Evolutionary conservation across 2,113 vertebrate species (phyloP).

Genomic region (Campylorhamphus procurvoides): DNA sequence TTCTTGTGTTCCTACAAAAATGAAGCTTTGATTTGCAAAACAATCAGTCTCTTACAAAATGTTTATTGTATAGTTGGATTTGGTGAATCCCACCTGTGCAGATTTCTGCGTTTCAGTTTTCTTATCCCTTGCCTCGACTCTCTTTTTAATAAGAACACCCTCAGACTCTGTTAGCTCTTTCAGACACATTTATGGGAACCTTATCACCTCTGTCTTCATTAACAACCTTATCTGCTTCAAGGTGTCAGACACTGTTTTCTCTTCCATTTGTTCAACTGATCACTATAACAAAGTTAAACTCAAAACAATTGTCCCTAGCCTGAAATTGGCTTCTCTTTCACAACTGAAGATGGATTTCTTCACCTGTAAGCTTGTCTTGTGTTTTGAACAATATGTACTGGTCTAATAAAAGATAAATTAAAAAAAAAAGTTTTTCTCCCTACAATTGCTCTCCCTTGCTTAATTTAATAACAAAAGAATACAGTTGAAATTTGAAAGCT

Average conservation of each 20-base stretch:
- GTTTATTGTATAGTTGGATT: background rate
- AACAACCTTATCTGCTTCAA: background rate
- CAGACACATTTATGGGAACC: background rate
- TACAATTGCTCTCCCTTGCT: background rate
- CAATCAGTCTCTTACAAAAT: background rate
- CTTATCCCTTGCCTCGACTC: background rate
- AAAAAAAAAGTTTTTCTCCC: background rate
- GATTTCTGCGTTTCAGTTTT: background rate
- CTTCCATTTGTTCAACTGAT: background rate
- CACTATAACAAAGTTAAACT: slow-evolving; percentile 1
- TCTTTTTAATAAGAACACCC: background rate
- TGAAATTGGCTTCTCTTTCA: background rate
- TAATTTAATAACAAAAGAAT: background rate
- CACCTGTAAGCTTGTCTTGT: background rate
- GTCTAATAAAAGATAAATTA: background rate
- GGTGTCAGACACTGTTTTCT: background rate
- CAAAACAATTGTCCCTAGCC: background rate
- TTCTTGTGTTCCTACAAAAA: background rate
- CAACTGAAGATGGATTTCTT: background rate
- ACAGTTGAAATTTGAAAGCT: background rate
- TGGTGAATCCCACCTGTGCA: background rate
- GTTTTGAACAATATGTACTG: background rate
- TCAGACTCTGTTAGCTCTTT: background rate
- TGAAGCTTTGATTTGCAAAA: background rate
- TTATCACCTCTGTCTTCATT: background rate